Percentiles rank a stretch among this genome's conserved stretches.
Evolutionary conservation across 2,113 vertebrate genomes (phyloP).

Genomic region (Sterna hirundo): DNA sequence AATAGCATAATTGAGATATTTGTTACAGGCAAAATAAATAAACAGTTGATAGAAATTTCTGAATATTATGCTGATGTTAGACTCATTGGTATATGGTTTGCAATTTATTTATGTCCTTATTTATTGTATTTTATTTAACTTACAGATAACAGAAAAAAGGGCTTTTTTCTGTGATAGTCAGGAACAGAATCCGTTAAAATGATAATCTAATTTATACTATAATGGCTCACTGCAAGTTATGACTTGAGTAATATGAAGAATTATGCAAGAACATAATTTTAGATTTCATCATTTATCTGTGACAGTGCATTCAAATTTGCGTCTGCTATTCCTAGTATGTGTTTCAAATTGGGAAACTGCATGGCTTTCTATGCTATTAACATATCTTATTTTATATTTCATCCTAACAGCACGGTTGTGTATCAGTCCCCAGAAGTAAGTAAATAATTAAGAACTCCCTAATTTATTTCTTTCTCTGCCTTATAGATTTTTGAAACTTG

Average conservation of each 20-base stretch:
- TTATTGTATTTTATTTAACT: not conserved
- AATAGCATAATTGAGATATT: not conserved
- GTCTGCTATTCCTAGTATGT: not conserved
- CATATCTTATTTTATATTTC: fast-evolving
- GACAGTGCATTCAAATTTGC: not conserved
- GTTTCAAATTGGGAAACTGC: not conserved
- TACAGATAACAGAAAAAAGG: not conserved
- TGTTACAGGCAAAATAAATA: not conserved
- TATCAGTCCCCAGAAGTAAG: not conserved
- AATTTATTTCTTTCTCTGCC: not conserved
- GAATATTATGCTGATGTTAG: not conserved
- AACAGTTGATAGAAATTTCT: not conserved
- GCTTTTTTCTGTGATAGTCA: not conserved
- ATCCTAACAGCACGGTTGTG: not conserved
- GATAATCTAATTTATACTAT: fast-evolving
- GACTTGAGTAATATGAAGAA: not conserved
- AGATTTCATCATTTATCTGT: not conserved
- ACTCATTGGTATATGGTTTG: not conserved
- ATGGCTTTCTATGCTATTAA: not conserved
- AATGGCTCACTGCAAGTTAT: not conserved
- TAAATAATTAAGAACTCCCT: not conserved
- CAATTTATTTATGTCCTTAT: not conserved
- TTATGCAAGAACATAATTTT: not conserved
- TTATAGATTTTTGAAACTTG: not conserved
- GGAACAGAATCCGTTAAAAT: not conserved